These are phyloP conservation scores for Cyrtonyx montezumae DNA, from an alignment of 2,113 vertebrate genomes.

Conservation along the genomic window DNA sequence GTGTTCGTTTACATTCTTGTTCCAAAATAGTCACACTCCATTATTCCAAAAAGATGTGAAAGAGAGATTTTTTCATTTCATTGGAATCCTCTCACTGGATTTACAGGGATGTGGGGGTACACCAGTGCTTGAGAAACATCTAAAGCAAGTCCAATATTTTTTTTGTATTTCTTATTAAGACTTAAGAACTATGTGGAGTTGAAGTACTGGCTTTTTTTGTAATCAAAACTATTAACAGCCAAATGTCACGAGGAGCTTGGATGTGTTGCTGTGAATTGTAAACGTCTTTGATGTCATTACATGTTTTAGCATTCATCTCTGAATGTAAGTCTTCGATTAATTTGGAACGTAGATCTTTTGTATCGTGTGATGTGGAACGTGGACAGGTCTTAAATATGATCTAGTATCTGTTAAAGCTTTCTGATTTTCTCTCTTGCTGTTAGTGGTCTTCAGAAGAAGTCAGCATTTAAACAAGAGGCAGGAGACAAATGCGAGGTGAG, in stretches of 20 bases:
- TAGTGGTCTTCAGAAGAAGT: not conserved
- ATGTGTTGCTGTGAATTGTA: slow-evolving; percentile 39
- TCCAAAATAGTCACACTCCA: not conserved
- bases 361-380: slow-evolving; percentile 45
- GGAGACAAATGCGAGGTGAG: not conserved
- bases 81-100: not conserved
- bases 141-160: not conserved
- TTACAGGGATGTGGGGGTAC: not conserved
- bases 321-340: slow-evolving; percentile 65
- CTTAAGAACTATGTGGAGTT: not conserved
- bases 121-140: not conserved
- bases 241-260: not conserved
- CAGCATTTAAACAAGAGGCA: not conserved
- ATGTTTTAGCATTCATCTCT: slow-evolving; percentile 62
- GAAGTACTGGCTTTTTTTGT: not conserved
- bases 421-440: not conserved
- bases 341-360: slow-evolving; percentile 47
- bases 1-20: not conserved
- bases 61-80: not conserved
- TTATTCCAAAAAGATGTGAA: not conserved
- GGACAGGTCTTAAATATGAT: not conserved
- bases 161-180: not conserved
- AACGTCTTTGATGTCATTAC: slow-evolving; percentile 65
- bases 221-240: not conserved
- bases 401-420: not conserved